Conservation (phyloP, 2,113 vertebrate genomes). For the zebrafish (Danio rerio) region DNA sequence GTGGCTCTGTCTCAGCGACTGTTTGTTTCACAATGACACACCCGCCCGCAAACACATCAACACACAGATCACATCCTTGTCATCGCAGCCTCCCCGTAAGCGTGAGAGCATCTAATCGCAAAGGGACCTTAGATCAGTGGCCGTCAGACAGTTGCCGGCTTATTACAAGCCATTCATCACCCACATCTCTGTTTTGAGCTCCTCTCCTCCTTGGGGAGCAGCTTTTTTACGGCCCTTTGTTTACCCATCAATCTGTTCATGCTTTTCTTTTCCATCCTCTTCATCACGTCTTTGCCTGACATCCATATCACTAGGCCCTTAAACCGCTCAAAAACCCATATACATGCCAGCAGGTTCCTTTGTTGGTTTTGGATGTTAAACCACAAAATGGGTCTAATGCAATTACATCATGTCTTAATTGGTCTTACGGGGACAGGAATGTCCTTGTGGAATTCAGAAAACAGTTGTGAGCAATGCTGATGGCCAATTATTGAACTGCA, state of each 20-base stretch:
- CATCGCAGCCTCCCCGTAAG: conserved; percentile 59
- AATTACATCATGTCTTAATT: conserved; percentile 14
- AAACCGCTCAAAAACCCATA: conserved; percentile 29
- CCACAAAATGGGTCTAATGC: conserved; percentile 26
- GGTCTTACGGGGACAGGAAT: not conserved
- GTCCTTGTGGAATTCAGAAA: not conserved
- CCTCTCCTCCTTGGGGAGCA: conserved; percentile 48
- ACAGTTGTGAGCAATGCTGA: too few species aligned
- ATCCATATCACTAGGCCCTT: conserved; percentile 43
- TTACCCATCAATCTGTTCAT: conserved; percentile 57
- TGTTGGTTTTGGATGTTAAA: conserved; percentile 11
- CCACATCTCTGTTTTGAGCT: conserved; percentile 53
- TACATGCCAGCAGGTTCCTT: conserved; percentile 17
- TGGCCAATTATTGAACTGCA: too few species aligned
- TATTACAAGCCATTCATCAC: conserved; percentile 75
- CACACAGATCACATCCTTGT: conserved; percentile 59
- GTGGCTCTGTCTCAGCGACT: conserved; percentile 21
- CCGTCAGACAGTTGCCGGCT: conserved; percentile 68
- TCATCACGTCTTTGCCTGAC: conserved; percentile 34
- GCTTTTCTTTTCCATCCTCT: conserved; percentile 54
- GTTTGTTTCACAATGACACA: conserved; percentile 51
- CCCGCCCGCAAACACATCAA: conserved; percentile 44
- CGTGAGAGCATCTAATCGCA: conserved; percentile 53
- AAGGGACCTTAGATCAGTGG: conserved; percentile 63
- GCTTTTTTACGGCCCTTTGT: conserved; percentile 55